Evolutionary conservation across 2,888 invertebrate genomes (phyloP).

Genomic region (Epirrhoe tristata): DNA sequence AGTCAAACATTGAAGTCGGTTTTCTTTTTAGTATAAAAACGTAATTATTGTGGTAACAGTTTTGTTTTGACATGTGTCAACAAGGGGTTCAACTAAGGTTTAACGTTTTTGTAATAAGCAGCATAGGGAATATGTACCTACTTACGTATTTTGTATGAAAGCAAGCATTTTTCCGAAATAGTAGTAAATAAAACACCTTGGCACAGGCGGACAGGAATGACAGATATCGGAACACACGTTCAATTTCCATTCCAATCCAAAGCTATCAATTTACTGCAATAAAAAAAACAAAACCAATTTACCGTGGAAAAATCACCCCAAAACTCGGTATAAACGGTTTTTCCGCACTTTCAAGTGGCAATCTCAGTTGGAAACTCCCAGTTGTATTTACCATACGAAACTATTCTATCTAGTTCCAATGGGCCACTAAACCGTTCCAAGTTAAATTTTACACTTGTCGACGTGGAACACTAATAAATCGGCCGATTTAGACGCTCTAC

Average conservation of each 20-base stretch:
- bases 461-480: constrained; percentile 66
- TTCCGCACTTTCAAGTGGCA: constrained; percentile 37
- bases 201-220: neutral
- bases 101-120: too few species aligned
- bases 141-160: neutral
- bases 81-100: too few species aligned
- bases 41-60: too few species aligned
- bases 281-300: constrained; percentile 36
- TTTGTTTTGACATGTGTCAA: too few species aligned
- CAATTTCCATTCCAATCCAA: constrained; percentile 6
- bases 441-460: constrained; percentile 66
- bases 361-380: constrained; percentile 40
- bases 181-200: neutral
- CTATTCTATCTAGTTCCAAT: constrained; percentile 59
- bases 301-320: constrained; percentile 27
- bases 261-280: constrained; percentile 30
- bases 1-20: too few species aligned
- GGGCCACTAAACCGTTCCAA: constrained; percentile 66
- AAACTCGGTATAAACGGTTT: constrained; percentile 35
- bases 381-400: constrained; percentile 53
- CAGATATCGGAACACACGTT: neutral
- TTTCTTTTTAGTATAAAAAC: too few species aligned
- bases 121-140: too few species aligned
- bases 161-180: too few species aligned
- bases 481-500: constrained; percentile 63